Evolutionary conservation across 92 coral and sea anemone species (phyloP).

Genomic region (Epizoanthus illoricatus): DNA sequence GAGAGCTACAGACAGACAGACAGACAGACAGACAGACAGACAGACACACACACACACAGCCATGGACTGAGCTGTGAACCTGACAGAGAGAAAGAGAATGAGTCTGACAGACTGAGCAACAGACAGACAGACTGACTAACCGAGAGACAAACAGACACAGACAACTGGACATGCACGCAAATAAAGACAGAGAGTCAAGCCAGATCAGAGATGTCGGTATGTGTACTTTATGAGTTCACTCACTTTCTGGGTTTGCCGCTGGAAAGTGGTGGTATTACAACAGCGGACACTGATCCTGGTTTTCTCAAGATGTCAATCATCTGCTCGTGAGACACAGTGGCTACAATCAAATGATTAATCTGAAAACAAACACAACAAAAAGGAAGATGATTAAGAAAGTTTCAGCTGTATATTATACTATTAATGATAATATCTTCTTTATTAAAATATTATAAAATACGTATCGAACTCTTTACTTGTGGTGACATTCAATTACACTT

Average conservation of each 20-base stretch:
- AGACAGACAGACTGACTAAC: not conserved
- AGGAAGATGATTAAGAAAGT: not conserved
- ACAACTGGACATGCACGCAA: not conserved
- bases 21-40: not conserved
- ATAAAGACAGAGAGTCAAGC: not conserved
- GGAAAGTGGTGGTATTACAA: slow-evolving; percentile 89
- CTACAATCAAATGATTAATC: slow-evolving; percentile 91
- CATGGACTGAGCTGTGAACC: too few relatives aligned
- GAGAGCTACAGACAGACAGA: not conserved
- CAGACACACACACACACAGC: not conserved
- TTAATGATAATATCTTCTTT: too few relatives aligned
- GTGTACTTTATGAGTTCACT: slow-evolving; percentile 10
- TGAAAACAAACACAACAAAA: slow-evolving; percentile 12
- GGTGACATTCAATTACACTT: too few relatives aligned
- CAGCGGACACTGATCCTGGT: slow-evolving; percentile 92
- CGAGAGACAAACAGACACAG: too few relatives aligned
- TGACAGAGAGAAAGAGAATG: too few relatives aligned
- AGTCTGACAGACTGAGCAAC: too few relatives aligned
- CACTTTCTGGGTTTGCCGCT: slow-evolving; percentile 97
- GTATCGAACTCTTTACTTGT: too few relatives aligned
- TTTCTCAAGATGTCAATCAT: slow-evolving; percentile 91
- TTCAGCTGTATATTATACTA: too few relatives aligned
- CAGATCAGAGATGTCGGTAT: not conserved
- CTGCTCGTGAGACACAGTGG: slow-evolving; percentile 85
- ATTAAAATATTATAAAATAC: too few relatives aligned